phyloP scores from a whole-genome alignment of 2,797 vertebrate genomes.

The Lepilemur septentrionalis region DNA sequence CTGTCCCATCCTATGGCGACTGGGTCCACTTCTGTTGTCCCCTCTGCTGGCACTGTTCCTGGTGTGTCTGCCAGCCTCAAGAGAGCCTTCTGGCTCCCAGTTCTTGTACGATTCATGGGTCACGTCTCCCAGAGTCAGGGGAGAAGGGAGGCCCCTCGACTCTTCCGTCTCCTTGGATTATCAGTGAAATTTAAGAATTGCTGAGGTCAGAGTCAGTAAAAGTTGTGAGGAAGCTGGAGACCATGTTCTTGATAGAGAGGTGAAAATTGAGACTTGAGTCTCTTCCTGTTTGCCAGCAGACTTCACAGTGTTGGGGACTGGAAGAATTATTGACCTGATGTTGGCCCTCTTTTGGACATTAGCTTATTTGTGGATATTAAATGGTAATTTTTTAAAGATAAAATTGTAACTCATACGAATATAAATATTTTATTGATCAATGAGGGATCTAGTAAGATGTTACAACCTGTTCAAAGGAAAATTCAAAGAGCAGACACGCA shows the following conservation, averaged over 20 bases:
- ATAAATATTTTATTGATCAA: not conserved
- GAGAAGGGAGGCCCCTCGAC: not conserved
- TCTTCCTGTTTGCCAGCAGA: not conserved
- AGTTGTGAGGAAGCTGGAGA: not conserved
- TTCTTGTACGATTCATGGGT: not conserved
- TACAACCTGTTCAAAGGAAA: not conserved
- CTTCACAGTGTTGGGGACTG: not conserved
- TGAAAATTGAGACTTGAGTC: not conserved
- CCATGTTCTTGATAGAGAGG: not conserved
- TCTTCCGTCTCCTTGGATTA: not conserved
- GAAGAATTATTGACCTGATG: not conserved
- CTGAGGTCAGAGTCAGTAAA: not conserved
- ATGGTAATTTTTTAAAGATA: not conserved
- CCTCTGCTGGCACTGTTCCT: not conserved
- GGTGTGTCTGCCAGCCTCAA: not conserved
- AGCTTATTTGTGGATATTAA: not conserved
- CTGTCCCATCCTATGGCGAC: not conserved
- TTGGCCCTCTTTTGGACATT: not conserved
- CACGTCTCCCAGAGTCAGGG: not conserved
- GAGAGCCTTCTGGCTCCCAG: not conserved
- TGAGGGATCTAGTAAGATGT: not conserved
- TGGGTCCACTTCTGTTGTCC: not conserved
- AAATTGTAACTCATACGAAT: not conserved
- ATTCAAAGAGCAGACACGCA: not conserved
- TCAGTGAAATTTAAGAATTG: not conserved